Base-by-base conservation (phyloP, 2,797 vertebrate species). In the Helostoma temminkii region DNA sequence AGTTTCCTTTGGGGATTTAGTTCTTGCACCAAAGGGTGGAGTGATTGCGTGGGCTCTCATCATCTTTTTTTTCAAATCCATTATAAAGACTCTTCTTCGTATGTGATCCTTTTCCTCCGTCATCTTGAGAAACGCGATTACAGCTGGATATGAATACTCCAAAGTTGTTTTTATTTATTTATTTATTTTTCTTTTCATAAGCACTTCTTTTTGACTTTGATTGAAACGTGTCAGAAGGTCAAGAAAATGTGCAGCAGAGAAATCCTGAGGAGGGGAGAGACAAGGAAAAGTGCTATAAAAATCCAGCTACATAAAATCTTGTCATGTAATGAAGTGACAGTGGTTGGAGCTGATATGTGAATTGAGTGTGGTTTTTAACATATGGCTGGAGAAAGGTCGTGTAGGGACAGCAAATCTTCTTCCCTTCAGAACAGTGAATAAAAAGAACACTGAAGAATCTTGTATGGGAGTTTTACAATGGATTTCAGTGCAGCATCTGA, bases 1-100 rank as follows among this genome's bases (percentile, higher is more conserved):
- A 88, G 84, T 91, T 92, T 92, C 86, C 89, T 86, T 84, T 76
- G 67, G 90, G 86, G 89, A 91, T 90, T 89, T 82, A 80, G 70
- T 81, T 89, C 82, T 92, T 91, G 90, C 91, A 91, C 83, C 87
- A 90, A 80, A 89, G 89, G 88, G 82, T 80, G 87, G 87, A 85
- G 81, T 80, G 89, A 87, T 92, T 92, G 89, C 91, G 52, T 81
- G 83, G 81, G 74, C 76, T 92, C 84, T 89, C 87, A 81, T 91
- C 90, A 91, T 90, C 76, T 83, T 83, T 82, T 77, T 61, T 24
- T 19, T 32, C 65, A 72, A 74, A 84, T 87, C 88, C 71, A 74
- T 85, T 85, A 82, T 78, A 86, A 90, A 90, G 81, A 82, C 84
- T 74, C 58, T 45, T 87, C 81, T 63, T 90, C 88, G 86, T 77